phyloP scores from a whole-genome alignment of 2,888 invertebrate genomes.

The Megaustenia siamemsis region DNA sequence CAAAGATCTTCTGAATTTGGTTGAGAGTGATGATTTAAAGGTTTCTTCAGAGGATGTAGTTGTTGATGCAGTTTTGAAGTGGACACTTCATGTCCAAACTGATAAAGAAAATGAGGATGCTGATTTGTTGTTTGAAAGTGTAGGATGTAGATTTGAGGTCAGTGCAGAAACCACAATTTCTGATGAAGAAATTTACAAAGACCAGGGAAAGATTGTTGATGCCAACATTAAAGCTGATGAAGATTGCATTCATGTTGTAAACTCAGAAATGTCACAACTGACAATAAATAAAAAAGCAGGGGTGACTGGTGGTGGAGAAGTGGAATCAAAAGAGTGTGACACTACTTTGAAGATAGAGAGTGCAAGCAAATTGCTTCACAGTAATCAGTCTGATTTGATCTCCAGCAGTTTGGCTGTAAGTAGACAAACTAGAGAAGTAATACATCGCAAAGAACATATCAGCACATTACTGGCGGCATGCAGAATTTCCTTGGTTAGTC shows the following conservation, averaged over 20 bases:
- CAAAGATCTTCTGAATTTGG: background rate
- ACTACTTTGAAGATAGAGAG: background rate
- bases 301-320: no score
- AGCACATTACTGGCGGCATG: conserved; percentile 2
- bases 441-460: background rate
- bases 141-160: background rate
- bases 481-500: conserved; percentile 21
- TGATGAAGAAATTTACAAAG: background rate
- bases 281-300: no score
- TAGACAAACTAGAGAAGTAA: background rate
- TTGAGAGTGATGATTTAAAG: background rate
- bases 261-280: no score
- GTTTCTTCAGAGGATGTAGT: conserved; percentile 31
- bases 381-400: background rate
- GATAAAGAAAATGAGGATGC: background rate
- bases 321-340: background rate
- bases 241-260: no score
- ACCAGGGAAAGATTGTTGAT: background rate
- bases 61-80: conserved; percentile 23
- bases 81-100: background rate
- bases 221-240: background rate
- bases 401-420: background rate
- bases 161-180: background rate
- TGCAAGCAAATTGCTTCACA: background rate
- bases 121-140: background rate